These are phyloP conservation scores for Dasysyrphus albostriatus DNA, from an alignment of 2,888 invertebrate species.

Conservation along the genomic window DNA sequence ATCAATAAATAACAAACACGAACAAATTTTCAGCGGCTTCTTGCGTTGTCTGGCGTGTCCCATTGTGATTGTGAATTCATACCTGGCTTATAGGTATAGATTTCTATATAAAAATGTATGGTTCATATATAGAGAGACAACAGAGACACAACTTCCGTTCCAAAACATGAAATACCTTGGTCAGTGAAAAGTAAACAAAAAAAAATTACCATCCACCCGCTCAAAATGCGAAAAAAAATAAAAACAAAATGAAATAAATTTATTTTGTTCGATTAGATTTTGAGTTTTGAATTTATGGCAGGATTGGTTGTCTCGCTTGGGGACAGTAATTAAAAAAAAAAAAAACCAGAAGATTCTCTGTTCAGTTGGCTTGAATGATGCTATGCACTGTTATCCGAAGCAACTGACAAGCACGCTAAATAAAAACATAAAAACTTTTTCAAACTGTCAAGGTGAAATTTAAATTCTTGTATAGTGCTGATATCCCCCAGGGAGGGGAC, in stretches of 20 bases:
- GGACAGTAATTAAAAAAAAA: slow-evolving; percentile 66
- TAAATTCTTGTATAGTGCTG: slow-evolving; percentile 65
- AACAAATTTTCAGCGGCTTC: slow-evolving; percentile 74
- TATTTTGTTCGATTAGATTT: slow-evolving; percentile 75
- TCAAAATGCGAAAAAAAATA: slow-evolving; percentile 37
- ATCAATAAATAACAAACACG: slow-evolving; percentile 73
- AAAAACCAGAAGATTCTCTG: slow-evolving; percentile 15
- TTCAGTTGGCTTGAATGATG: slow-evolving; percentile 9
- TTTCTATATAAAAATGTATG: slow-evolving; percentile 13
- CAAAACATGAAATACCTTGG: slow-evolving; percentile 24
- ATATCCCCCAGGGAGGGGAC: slow-evolving; percentile 42
- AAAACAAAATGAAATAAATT: slow-evolving; percentile 66
- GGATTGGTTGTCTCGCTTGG: slow-evolving; percentile 45
- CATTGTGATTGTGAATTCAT: slow-evolving; percentile 28
- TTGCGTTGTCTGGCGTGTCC: slow-evolving; percentile 32
- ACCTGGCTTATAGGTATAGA: slow-evolving; percentile 56
- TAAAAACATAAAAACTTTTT: slow-evolving; percentile 45
- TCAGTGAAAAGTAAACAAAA: slow-evolving; percentile 23
- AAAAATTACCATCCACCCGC: slow-evolving; percentile 64
- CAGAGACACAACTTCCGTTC: slow-evolving; percentile 67
- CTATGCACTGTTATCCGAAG: slow-evolving; percentile 32
- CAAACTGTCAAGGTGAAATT: slow-evolving; percentile 74
- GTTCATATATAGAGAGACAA: neutral
- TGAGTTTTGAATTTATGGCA: slow-evolving; percentile 75
- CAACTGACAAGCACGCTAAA: slow-evolving; percentile 55